phyloP scores from a whole-genome alignment of 2,888 invertebrate genomes.

The Sacculina carcini region DNA sequence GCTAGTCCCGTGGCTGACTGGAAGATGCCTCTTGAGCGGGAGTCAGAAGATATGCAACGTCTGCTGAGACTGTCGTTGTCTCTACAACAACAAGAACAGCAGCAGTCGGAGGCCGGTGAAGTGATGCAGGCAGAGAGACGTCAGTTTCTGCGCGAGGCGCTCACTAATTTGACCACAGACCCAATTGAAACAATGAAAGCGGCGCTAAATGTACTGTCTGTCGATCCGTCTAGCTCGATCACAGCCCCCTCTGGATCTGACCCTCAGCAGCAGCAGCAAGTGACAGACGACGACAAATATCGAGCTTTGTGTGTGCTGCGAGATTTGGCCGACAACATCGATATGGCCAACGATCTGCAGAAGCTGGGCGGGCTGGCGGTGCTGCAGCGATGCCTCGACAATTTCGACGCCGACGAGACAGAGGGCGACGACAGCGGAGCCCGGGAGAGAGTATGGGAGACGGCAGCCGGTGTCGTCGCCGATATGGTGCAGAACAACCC shows the following conservation, averaged over 20 bases:
- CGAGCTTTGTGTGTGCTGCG: neutral
- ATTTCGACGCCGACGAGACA: neutral
- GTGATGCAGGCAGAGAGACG: neutral
- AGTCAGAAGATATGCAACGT: neutral
- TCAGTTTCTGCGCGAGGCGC: neutral
- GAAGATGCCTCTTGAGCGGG: too few species aligned
- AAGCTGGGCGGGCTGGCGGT: neutral
- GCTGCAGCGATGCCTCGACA: neutral
- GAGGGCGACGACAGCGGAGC: too few species aligned
- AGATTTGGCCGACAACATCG: neutral
- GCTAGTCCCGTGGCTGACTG: too few species aligned
- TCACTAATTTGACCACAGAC: neutral
- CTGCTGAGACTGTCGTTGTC: neutral
- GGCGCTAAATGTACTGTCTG: neutral
- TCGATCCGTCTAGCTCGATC: too few species aligned
- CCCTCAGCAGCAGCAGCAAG: too few species aligned
- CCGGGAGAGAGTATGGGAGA: too few species aligned
- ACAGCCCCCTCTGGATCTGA: too few species aligned
- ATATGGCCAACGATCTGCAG: neutral
- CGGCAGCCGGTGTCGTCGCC: neutral
- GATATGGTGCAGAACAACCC: conserved; percentile 1
- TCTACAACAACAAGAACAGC: too few species aligned
- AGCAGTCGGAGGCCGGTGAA: neutral
- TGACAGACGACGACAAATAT: neutral
- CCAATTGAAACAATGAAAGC: neutral